These are phyloP conservation scores for Onychomys leucogaster DNA, from an alignment of 2,797 vertebrate species.

Conservation along the genomic window DNA sequence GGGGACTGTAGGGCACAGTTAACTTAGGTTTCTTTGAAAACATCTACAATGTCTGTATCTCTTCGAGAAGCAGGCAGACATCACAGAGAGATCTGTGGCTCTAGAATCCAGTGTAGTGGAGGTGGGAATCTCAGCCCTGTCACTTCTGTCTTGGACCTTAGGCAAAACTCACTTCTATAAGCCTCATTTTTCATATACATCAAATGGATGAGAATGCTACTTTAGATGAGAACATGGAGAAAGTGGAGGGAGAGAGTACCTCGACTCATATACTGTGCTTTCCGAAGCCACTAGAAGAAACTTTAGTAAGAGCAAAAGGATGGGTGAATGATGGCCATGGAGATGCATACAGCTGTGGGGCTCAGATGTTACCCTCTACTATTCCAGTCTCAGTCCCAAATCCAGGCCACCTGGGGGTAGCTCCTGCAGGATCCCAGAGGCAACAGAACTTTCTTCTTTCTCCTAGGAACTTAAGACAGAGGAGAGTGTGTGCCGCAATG, in stretches of 20 bases:
- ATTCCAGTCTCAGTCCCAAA: background rate
- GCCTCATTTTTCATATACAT: background rate
- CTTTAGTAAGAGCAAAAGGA: background rate
- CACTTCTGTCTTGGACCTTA: background rate
- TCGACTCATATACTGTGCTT: background rate
- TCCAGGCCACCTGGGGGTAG: background rate
- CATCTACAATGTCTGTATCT: background rate
- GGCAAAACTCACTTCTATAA: background rate
- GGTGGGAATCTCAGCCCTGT: background rate
- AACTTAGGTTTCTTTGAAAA: slow-evolving; percentile 20
- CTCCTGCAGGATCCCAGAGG: background rate
- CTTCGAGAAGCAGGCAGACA: background rate
- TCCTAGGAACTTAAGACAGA: background rate
- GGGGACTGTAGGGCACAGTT: background rate
- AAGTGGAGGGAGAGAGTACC: background rate
- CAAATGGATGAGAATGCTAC: background rate
- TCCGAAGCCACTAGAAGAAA: background rate
- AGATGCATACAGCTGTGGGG: background rate
- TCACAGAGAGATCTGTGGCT: background rate
- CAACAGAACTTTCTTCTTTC: slow-evolving; percentile 11
- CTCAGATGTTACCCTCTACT: background rate
- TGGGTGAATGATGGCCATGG: background rate
- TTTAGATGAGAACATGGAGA: background rate
- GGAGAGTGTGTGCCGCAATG: background rate
- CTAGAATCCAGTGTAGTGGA: background rate